Evolutionary conservation across 2,888 invertebrate species (phyloP).

Genomic region (Geotrupes spiniger): DNA sequence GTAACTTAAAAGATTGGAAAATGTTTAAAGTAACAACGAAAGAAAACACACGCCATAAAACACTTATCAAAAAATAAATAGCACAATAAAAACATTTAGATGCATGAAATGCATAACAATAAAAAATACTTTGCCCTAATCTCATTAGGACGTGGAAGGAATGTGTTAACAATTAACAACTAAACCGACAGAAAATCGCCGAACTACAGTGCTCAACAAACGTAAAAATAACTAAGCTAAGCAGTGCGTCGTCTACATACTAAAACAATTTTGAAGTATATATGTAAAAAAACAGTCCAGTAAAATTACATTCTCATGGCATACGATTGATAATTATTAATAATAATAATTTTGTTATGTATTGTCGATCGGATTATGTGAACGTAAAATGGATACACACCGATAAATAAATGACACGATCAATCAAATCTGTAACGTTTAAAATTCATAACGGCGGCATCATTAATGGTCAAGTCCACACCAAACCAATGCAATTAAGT

Average conservation of each 20-base stretch:
- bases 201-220: slow-evolving; percentile 3
- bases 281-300: not conserved
- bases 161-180: slow-evolving; percentile 32
- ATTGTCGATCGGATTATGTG: not conserved
- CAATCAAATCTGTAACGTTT: too few relatives aligned
- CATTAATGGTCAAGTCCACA: too few relatives aligned
- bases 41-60: too few relatives aligned
- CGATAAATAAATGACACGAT: too few relatives aligned
- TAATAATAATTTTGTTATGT: too few relatives aligned
- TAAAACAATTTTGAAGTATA: slow-evolving; percentile 6
- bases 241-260: slow-evolving; percentile 2
- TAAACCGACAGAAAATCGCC: slow-evolving; percentile 8
- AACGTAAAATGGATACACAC: not conserved
- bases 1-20: too few relatives aligned
- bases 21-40: too few relatives aligned
- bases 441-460: too few relatives aligned
- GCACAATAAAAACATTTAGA: slow-evolving; percentile 30
- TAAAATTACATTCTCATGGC: too few relatives aligned
- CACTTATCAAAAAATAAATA: slow-evolving; percentile 27
- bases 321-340: too few relatives aligned
- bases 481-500: too few relatives aligned
- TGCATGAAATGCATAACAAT: slow-evolving; percentile 34
- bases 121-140: slow-evolving; percentile 28
- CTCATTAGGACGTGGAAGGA: slow-evolving; percentile 38
- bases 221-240: slow-evolving; percentile 3